Conservation (phyloP, 1,140 invertebrate species). For the Drosophila hydei region DNA sequence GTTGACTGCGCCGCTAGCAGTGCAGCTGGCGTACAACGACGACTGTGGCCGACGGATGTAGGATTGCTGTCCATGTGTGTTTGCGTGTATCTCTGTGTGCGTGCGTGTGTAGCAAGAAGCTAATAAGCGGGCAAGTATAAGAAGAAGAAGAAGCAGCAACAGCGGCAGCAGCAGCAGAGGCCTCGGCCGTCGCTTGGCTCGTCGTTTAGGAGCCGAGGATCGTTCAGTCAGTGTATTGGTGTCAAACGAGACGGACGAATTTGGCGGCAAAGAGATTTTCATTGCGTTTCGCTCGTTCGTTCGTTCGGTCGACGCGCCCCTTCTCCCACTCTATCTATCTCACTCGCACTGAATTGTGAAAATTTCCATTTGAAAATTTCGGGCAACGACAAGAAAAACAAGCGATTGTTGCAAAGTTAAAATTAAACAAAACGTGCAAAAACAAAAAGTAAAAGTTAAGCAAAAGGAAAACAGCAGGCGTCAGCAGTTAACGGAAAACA, state of each 20-base stretch:
- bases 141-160: constrained; percentile 50
- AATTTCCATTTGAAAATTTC: constrained; percentile 77
- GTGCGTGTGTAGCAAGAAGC: constrained; percentile 48
- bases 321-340: constrained; percentile 29
- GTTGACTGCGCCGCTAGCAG: constrained; percentile 35
- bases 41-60: constrained; percentile 66
- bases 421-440: constrained; percentile 30
- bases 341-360: constrained; percentile 61
- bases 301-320: constrained; percentile 49
- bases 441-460: constrained; percentile 36
- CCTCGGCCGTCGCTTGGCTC: constrained; percentile 52
- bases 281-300: constrained; percentile 53
- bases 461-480: constrained; percentile 40
- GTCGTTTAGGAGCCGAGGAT: constrained; percentile 77
- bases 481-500: constrained; percentile 12
- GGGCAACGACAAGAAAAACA: constrained; percentile 57
- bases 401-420: constrained; percentile 40
- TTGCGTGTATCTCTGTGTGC: not conserved
- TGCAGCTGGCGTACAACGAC: constrained; percentile 24
- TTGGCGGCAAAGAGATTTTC: constrained; percentile 66
- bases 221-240: constrained; percentile 72
- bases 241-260: constrained; percentile 77
- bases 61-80: constrained; percentile 56
- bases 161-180: constrained; percentile 38
- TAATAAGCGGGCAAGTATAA: constrained; percentile 55